Conservation (phyloP, 37 sponge, comb jelly and placozoan genomes). For the Beroe forskalii region DNA sequence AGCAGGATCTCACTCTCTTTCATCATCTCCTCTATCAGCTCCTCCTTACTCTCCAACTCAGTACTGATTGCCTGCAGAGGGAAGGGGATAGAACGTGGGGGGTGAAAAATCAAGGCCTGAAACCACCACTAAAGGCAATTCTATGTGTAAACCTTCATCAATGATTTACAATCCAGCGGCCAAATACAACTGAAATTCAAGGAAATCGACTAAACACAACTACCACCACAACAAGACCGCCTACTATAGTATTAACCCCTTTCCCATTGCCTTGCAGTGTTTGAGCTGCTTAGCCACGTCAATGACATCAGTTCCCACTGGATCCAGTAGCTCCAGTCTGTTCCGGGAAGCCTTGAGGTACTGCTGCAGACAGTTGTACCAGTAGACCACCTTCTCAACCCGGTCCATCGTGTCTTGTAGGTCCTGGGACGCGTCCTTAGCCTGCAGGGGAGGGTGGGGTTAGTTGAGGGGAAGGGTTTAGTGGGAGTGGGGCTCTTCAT, state of each 20-base stretch:
- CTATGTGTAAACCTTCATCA: too few relatives aligned
- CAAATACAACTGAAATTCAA: too few relatives aligned
- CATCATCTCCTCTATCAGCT: conserved; percentile 66
- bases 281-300: conserved; percentile 59
- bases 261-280: conserved; percentile 40
- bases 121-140: neutral
- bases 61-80: conserved; percentile 48
- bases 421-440: conserved; percentile 19
- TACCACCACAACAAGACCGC: neutral
- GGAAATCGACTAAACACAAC: neutral
- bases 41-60: conserved; percentile 64
- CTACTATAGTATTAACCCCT: too few relatives aligned
- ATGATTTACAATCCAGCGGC: too few relatives aligned
- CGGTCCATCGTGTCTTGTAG: conserved; percentile 59
- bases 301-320: conserved; percentile 50
- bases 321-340: conserved; percentile 48
- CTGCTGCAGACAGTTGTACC: conserved; percentile 65
- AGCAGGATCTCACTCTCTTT: conserved; percentile 53
- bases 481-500: too few relatives aligned
- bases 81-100: neutral
- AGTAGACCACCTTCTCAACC: conserved; percentile 62
- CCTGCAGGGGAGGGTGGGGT: conserved; percentile 33
- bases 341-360: conserved; percentile 43
- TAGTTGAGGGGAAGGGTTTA: neutral
- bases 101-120: neutral